A percentile compares a stretch with the other conserved stretches of the same genome.
phyloP scores from a whole-genome alignment of 2,113 vertebrate species.

The Dascyllus trimaculatus region DNA sequence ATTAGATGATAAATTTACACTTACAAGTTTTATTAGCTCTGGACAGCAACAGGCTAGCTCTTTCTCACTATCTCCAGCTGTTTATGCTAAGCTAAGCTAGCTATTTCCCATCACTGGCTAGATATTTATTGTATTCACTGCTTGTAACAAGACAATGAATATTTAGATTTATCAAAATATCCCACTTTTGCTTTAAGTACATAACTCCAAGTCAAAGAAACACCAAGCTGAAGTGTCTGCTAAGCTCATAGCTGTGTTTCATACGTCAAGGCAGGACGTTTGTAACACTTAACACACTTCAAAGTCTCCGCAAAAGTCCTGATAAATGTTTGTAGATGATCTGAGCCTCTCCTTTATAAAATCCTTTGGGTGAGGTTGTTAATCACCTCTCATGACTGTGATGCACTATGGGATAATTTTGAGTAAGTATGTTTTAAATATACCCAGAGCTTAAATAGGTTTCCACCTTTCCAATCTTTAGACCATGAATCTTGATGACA shows the following conservation, averaged over 20 bases:
- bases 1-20: too few relatives aligned
- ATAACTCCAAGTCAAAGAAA: not conserved
- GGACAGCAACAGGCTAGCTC: not conserved
- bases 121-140: not conserved
- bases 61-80: too few relatives aligned
- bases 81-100: too few relatives aligned
- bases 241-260: not conserved
- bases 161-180: not conserved
- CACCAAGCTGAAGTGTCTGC: not conserved
- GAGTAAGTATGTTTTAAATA: not conserved
- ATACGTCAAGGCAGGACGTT: not conserved
- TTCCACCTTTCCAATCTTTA: not conserved
- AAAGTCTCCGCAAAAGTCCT: not conserved
- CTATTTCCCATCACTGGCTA: too few relatives aligned
- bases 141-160: not conserved
- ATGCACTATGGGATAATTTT: slow-evolving; percentile 1
- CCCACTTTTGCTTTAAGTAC: not conserved
- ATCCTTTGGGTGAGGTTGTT: not conserved
- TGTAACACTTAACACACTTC: slow-evolving; percentile 6
- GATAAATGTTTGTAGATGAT: slow-evolving; percentile 1
- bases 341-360: not conserved
- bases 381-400: not conserved
- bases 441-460: not conserved
- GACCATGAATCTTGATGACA: slow-evolving; percentile 35
- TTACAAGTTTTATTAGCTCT: not conserved